Base-by-base conservation (phyloP, 1,140 invertebrate genomes). In the Drosophila repleta region DNA sequence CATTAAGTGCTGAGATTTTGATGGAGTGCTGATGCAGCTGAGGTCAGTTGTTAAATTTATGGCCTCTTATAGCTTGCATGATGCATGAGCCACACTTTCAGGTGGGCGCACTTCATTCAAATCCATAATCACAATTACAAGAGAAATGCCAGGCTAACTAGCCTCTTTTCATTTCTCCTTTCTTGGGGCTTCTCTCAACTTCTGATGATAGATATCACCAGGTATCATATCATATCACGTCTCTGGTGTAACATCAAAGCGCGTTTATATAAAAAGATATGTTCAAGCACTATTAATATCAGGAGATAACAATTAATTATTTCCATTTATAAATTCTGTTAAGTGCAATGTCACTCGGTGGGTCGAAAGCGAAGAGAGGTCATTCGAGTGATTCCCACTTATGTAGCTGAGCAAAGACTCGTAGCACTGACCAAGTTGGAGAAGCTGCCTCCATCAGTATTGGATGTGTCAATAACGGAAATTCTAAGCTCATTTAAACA, bases 21-120 rank as follows among this genome's bases (percentile, higher is more conserved):
- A 88, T 87, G 82, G 78, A 87, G 82, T 87, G 82, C 67, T 87
- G 75, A 87, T 78, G 82, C 74, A 62, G 64, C 61, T 52, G 82
- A 73, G 82, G 82, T 85, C 82, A 71, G 64, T 64, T 71, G 62
- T 43, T 70, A 71, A 75, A 82, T 82, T 82, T 74, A 87, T 88
- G 67, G 70, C 55, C 51, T 51, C 24, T 58, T 46, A 39, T 69
- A 69, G 69, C 65, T 48, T 64, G 46, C 57, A 65, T 83, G 80
- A 75, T 82, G 75, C 71, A 78, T 78, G 74, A 64, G 53, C 67
- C 55, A 56, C 67, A 60, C 69, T 76, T 71, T 84, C 66, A 83
- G 80, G 80, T 84, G 80, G 80, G 80, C 75, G 79, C 70, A 56
- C 71, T 82, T 67, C 41, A 78, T 62, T 78, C 76, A 63, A 67